A percentile compares a stretch with the other conserved stretches of the same genome.
Conservation (phyloP, 2,888 invertebrate genomes). For the Pseudanteris insignis region DNA sequence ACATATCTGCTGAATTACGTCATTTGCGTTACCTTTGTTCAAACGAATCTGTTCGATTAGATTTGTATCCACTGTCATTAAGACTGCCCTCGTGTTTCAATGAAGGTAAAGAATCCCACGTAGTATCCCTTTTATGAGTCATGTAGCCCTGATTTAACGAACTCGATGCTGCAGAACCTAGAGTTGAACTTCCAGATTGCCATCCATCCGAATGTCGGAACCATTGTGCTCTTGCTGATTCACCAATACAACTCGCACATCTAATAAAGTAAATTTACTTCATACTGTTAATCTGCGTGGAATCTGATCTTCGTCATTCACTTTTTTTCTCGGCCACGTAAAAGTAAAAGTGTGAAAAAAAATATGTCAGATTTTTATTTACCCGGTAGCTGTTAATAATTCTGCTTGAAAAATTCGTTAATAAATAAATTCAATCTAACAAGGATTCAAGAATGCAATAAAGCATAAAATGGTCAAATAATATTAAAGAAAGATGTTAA, state of each 20-base stretch:
- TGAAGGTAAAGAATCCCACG: constrained; percentile 89
- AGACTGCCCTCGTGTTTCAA: constrained; percentile 85
- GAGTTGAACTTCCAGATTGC: constrained; percentile 79
- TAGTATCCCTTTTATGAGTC: constrained; percentile 77
- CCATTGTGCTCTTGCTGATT: constrained; percentile 88
- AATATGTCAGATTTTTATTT: too few relatives aligned
- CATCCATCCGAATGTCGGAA: constrained; percentile 90
- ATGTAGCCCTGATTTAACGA: constrained; percentile 61
- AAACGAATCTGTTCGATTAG: constrained; percentile 85
- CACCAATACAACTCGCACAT: constrained; percentile 89
- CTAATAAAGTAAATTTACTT: constrained; percentile 61
- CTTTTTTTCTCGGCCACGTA: too few relatives aligned
- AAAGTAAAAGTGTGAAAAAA: too few relatives aligned
- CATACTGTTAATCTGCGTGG: too few relatives aligned
- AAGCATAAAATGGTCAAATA: too few relatives aligned
- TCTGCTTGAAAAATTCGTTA: too few relatives aligned
- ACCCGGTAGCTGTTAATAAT: too few relatives aligned
- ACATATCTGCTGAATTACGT: not conserved
- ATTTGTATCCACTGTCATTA: constrained; percentile 87
- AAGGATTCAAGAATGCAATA: too few relatives aligned
- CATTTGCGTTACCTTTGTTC: constrained; percentile 84
- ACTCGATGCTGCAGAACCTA: constrained; percentile 71
- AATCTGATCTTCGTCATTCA: too few relatives aligned
- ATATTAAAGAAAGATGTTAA: too few relatives aligned
- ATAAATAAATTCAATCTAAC: too few relatives aligned